phyloP scores from a whole-genome alignment of 2,113 vertebrate species.

The Telmatochromis sp. region DNA sequence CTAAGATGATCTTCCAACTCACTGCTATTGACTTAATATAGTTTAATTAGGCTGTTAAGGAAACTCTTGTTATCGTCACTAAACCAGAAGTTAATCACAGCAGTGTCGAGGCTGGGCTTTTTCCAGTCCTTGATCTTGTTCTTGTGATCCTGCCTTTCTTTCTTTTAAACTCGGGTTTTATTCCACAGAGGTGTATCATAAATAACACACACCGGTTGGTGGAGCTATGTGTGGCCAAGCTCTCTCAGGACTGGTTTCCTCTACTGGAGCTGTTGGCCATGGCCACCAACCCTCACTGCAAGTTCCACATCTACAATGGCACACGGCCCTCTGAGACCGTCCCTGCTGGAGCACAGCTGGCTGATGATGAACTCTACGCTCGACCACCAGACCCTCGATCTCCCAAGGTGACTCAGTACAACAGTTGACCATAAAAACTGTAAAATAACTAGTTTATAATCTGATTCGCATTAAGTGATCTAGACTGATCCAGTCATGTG shows the following conservation, averaged over 20 bases:
- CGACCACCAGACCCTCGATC: slow-evolving; percentile 96
- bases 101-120: not conserved
- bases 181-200: slow-evolving; percentile 93
- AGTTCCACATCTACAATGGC: slow-evolving; percentile 99
- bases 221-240: slow-evolving; percentile 97
- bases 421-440: not conserved
- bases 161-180: not conserved
- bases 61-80: not conserved
- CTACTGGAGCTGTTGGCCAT: slow-evolving; percentile 98
- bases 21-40: not conserved
- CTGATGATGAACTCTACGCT: slow-evolving; percentile 95
- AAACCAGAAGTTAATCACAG: not conserved
- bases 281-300: slow-evolving; percentile 99
- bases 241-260: slow-evolving; percentile 99
- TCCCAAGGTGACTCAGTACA: slow-evolving; percentile 80
- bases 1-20: not conserved
- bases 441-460: not conserved
- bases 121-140: not conserved
- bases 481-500: not conserved
- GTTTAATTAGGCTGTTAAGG: not conserved
- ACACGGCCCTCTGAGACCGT: slow-evolving; percentile 97
- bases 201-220: slow-evolving; percentile 98
- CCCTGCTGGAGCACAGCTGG: slow-evolving; percentile 90
- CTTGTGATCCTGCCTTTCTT: not conserved
- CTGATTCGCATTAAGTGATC: not conserved